Evolutionary conservation across 1,140 invertebrate genomes (phyloP), one percentile per base, ranked within the genome.

Genomic region (Oscheius sp.): DNA sequence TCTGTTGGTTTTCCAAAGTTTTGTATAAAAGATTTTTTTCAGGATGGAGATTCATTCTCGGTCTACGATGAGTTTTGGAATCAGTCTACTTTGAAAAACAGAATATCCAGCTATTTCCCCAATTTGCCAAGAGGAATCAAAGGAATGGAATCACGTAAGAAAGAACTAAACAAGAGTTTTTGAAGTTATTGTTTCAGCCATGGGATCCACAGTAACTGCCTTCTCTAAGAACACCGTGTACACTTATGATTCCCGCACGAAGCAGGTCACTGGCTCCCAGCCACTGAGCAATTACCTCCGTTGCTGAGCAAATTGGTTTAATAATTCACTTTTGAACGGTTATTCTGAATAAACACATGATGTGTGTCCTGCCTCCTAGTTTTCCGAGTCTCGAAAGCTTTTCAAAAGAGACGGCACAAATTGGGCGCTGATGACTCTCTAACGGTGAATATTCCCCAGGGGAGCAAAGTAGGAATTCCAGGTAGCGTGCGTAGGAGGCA

Each of bases 41-140:
- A 75, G 74, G 58, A 55, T 35, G 52, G 63, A 18, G 69, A 75
- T 32, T 49, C 71, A 18, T 75, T 75, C 36, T 68, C 74, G 0
- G 74, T 75, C 59, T 75, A 75, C 59, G 74, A 75, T 34, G 74
- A 75, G 29, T 75, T 67, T 32, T 75, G 74, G 74, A 75, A 75
- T 38, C 59, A 75, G 52, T 34, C 61, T 2, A 75, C 74, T n/a
- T 36, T 75, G 23, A 55, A 62, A 35, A 75, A 75, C 38, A 64
- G 63, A 28, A 58, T 75, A 3, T 64, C 63, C 3, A 58, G 59
- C 7, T 75, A 75, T 32, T 75, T 72, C 74, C 74, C 74, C 2
- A 66, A 66, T 31, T 31, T 75, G 68, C 74, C 74, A 31, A 29
- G 23, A 36, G 74, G 69, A 18, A 46, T 75, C 26, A 75, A 75